Base-by-base conservation (phyloP, 2,888 invertebrate species). In the Eustalomyia histrio region DNA sequence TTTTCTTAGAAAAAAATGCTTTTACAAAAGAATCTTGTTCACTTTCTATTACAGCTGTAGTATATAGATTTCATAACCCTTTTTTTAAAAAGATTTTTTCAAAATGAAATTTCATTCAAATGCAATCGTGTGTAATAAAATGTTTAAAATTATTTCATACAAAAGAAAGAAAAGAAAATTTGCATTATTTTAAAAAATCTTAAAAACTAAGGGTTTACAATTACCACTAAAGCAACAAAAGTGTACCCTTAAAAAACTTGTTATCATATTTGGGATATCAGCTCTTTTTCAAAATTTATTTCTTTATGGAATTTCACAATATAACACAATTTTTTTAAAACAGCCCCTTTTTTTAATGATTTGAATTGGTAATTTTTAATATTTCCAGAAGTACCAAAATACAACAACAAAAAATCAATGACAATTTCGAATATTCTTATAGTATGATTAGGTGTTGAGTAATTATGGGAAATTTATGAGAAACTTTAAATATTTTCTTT, bases 391-490 rank as follows among this genome's bases (percentile, higher is more conserved):
- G 29, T 12, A 4, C 12, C 9, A 2, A 14, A 39, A 12, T 3
- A 12, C 1, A 39, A n/a, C 43, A 63, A 24, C 17, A 17, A 55
- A 9, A 47, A 58, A 47, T 16, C 18, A 58, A 17, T 61, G 6
- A 69, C 18, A 47, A n/a, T 47, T 47, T 39, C 0, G 12, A 8
- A 47, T 43, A 33, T 24, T 68, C 8, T 47, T 16, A 50, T 17
- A 29, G 17, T 47, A 21, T 58, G 35, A 33, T 50, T 75, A n/a
- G 21, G 21, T 57, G 63, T 60, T 65, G 58, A 53, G 64, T 75
- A 75, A 69, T 79, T 79, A 75, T 33, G 69, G 60, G 65, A 74
- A 75, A 65, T 64, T 79, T 64, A 29, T 29, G 14, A 16, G 24
- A 63, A 47, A 50, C 24, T 63, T 63, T 18, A 16, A 47, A 47